Evolutionary conservation across 2,113 vertebrate genomes (phyloP), one percentile per base, ranked within the genome.

Genomic region (Centrocercus urophasianus): DNA sequence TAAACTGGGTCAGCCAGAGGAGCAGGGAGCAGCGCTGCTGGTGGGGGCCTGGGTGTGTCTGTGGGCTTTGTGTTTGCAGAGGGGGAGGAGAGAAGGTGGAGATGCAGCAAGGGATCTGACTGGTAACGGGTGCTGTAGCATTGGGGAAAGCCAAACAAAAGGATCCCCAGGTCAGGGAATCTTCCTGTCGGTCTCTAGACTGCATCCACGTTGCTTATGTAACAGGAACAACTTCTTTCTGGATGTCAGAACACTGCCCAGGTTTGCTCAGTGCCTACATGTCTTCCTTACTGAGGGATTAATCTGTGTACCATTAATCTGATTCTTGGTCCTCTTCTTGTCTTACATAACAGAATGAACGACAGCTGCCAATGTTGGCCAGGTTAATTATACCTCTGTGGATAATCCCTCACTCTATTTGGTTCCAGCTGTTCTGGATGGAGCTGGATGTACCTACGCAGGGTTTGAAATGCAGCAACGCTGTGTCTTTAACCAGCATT

Each of bases 321-420:
- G 48, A 93, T 93, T 80, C 50, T 76, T 63, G 50, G 22, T 12
- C 76, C 54, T 82, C 32, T 66, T 86, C 66, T 67, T 47, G 38
- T 72, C 25, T 40, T 48, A 13, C 28, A 52, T 50, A 65, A 27
- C 3, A 12, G 60, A 77, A 61, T 76, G 59, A 87, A 87, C 82
- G 52, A 50, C 84, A 84, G 75, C 59, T 66, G 63, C 85, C 48
- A 75, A 11, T 48, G 78, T 69, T 42, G 47, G 71, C 82, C 93
- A 73, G 86, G 91, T 91, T 92, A 85, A 94, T 87, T 79, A 32
- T 14, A 54, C 59, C 93, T 94, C 66, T 70, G 74, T 2, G 6
- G 71, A 34, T 88, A 59, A 89, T 95, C 60, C 64, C 21, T 73
- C 50, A 15, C 25, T 82, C 20, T 66, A 10, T 18, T 48, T 78